Percentiles rank a stretch among this genome's conserved stretches.
Conservation (phyloP, 2,797 vertebrate genomes). For the Numenius phaeopus region DNA sequence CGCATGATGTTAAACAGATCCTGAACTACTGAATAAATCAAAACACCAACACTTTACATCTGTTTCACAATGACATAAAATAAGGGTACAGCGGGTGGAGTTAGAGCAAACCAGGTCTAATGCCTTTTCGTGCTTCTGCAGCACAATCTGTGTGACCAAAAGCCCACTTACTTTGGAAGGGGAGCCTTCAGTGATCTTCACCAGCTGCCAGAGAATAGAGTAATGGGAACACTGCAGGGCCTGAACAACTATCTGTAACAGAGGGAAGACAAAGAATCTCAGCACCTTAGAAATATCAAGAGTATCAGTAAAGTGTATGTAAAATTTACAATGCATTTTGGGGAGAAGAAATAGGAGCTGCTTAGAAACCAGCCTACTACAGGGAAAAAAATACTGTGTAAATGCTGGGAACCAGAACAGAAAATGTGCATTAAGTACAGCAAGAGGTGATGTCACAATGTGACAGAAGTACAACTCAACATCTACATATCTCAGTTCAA, state of each 20-base stretch:
- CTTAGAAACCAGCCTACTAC: neutral
- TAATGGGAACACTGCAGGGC: slow-evolving; percentile 99
- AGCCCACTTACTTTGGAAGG: slow-evolving; percentile 92
- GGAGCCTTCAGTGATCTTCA: slow-evolving; percentile 96
- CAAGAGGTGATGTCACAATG: neutral
- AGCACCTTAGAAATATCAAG: neutral
- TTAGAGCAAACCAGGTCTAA: neutral
- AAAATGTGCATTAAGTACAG: neutral
- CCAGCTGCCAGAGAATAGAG: slow-evolving; percentile 99
- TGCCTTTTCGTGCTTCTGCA: neutral
- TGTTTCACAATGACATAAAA: neutral
- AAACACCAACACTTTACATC: neutral
- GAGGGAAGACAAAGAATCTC: slow-evolving; percentile 35
- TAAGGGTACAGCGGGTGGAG: neutral
- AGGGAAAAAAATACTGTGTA: neutral
- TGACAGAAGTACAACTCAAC: neutral
- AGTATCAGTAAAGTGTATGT: rapidly evolving
- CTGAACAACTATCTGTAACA: slow-evolving; percentile 93
- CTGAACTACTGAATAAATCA: neutral
- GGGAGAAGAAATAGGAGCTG: neutral
- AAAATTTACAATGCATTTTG: neutral
- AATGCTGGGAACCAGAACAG: neutral
- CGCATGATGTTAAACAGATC: neutral
- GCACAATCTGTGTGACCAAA: slow-evolving; percentile 2
- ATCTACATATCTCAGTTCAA: neutral